Percentiles rank a stretch among this genome's conserved stretches.
Conservation (phyloP, 2,113 vertebrate species). For the Nansenia antarctica region DNA sequence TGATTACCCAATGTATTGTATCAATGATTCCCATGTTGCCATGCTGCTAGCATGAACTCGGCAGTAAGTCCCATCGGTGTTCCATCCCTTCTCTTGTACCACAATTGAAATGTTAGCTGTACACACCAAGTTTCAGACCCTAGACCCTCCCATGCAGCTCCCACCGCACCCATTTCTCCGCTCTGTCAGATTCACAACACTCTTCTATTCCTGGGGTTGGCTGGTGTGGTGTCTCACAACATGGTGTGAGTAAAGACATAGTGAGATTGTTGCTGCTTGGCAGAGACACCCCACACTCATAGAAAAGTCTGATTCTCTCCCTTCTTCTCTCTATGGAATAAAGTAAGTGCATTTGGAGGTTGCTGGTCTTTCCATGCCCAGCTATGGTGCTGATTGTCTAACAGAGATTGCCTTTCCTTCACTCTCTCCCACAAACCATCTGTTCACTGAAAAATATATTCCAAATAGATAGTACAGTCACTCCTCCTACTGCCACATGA, state of each 20-base stretch:
- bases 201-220: not conserved
- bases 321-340: not conserved
- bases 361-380: slow-evolving; percentile 2
- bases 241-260: slow-evolving; percentile 9
- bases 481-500: slow-evolving; percentile 23
- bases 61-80: slow-evolving; percentile 42
- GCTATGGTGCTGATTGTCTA: slow-evolving; percentile 46
- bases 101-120: slow-evolving; percentile 2
- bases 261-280: slow-evolving; percentile 33
- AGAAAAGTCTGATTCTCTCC: not conserved
- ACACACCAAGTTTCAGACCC: not conserved
- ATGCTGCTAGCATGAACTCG: slow-evolving; percentile 39
- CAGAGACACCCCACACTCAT: not conserved
- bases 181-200: not conserved
- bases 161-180: not conserved
- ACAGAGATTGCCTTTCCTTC: slow-evolving; percentile 10
- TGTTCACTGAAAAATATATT: slow-evolving; percentile 5
- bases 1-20: slow-evolving; percentile 39
- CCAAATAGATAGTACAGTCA: slow-evolving; percentile 51
- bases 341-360: not conserved
- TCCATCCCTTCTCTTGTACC: slow-evolving; percentile 35
- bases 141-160: not conserved
- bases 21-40: slow-evolving; percentile 26
- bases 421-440: slow-evolving; percentile 41
- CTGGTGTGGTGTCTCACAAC: not conserved